These are phyloP conservation scores for Gryllus longicercus DNA, from an alignment of 2,888 invertebrate species.

Conservation along the genomic window DNA sequence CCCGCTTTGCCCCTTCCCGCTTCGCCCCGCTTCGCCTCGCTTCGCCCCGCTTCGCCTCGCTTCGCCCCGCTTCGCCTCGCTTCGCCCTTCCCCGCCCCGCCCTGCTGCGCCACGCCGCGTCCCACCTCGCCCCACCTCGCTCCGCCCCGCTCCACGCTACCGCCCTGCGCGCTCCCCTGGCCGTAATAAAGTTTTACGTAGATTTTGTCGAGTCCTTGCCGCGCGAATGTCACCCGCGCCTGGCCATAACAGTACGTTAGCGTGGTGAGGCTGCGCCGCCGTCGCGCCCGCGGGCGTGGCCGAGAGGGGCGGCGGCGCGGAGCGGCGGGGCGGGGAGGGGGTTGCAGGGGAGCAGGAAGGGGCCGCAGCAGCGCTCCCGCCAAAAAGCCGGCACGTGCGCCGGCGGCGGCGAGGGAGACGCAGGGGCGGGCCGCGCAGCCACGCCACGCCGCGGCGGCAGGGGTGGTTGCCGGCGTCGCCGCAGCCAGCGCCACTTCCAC, in stretches of 20 bases:
- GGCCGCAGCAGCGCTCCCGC: neutral
- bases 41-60: neutral
- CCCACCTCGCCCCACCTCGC: neutral
- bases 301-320: neutral
- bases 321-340: neutral
- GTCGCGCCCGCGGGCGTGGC: neutral
- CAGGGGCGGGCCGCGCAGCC: neutral
- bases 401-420: neutral
- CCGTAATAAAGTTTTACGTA: slow-evolving; percentile 17
- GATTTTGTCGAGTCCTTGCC: slow-evolving; percentile 10
- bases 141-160: neutral
- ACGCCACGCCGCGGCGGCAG: neutral
- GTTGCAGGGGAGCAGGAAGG: neutral
- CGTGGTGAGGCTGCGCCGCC: neutral
- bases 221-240: neutral
- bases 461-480: neutral
- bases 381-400: slow-evolving; percentile 4
- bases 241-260: slow-evolving; percentile 6
- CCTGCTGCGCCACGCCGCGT: neutral
- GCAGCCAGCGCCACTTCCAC: too few relatives aligned
- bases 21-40: neutral
- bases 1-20: neutral
- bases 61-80: neutral
- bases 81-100: neutral
- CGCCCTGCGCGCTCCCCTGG: neutral